These are phyloP conservation scores for Dryoscopus gambensis DNA, from an alignment of 2,113 vertebrate genomes.

Conservation along the genomic window DNA sequence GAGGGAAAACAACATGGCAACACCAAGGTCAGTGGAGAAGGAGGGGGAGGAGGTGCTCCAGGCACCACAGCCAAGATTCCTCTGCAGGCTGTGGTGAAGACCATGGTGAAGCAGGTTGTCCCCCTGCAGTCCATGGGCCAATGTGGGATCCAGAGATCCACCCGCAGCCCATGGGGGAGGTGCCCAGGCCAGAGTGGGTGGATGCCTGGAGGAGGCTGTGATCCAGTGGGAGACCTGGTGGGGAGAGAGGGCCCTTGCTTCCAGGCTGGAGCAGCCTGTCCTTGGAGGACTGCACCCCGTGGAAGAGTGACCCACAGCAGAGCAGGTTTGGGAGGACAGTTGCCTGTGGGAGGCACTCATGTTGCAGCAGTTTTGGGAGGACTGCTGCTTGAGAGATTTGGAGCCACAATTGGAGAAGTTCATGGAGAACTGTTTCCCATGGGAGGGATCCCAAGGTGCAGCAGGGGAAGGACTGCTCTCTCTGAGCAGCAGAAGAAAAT, in stretches of 20 bases:
- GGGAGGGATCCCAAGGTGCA: background rate
- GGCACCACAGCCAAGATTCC: fast-evolving
- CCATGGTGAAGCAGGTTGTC: background rate
- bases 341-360: background rate
- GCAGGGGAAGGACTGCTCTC: background rate
- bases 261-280: background rate
- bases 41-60: background rate
- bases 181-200: fast-evolving
- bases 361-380: background rate
- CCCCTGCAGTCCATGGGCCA: too few relatives aligned
- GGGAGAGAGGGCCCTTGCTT: background rate
- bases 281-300: background rate
- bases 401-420: background rate
- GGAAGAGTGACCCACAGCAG: fast-evolving
- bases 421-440: background rate
- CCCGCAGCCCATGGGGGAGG: too few relatives aligned
- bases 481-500: background rate
- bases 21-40: background rate
- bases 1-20: background rate
- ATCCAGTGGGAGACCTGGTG: too few relatives aligned
- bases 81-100: background rate
- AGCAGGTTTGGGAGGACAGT: background rate
- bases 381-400: background rate
- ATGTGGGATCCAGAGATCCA: too few relatives aligned
- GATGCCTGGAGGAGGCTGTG: too few relatives aligned